These are phyloP conservation scores for Leptodactylus fallax DNA, from an alignment of 2,797 vertebrate species.

Conservation along the genomic window DNA sequence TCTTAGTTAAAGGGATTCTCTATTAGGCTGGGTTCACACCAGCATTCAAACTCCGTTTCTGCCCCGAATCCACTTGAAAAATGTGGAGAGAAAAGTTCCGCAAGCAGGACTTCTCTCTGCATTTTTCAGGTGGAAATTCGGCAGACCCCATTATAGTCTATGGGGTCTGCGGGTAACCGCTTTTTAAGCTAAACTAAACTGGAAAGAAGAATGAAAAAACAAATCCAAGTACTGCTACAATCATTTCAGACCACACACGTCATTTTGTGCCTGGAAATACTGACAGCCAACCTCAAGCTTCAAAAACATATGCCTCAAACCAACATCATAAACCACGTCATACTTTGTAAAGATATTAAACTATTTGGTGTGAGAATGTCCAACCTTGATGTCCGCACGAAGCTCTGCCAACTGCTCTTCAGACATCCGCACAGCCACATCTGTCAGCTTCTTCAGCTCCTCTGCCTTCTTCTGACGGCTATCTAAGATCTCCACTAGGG, in stretches of 20 bases:
- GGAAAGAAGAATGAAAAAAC: too few species aligned
- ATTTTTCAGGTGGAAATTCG: too few species aligned
- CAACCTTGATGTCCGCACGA: slow-evolving; percentile 93
- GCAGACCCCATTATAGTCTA: too few species aligned
- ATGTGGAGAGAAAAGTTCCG: too few species aligned
- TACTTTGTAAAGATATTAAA: too few species aligned
- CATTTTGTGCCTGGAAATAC: background rate
- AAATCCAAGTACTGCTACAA: background rate
- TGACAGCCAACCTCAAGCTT: background rate
- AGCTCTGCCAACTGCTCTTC: slow-evolving; percentile 93
- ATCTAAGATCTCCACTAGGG: slow-evolving; percentile 86
- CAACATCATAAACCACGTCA: background rate
- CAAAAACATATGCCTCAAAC: background rate
- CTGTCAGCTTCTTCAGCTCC: slow-evolving; percentile 86
- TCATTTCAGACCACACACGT: background rate
- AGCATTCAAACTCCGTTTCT: too few species aligned
- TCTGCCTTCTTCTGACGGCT: slow-evolving; percentile 91
- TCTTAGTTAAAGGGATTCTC: background rate
- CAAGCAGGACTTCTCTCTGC: too few species aligned
- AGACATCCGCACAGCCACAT: slow-evolving; percentile 88
- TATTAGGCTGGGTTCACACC: too few species aligned
- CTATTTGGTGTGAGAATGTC: too few species aligned
- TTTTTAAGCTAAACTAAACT: too few species aligned
- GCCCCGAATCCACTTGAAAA: too few species aligned
- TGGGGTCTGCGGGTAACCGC: too few species aligned